Base-by-base conservation (phyloP, 2,888 invertebrate species). In the Eretmocerus hayati region DNA sequence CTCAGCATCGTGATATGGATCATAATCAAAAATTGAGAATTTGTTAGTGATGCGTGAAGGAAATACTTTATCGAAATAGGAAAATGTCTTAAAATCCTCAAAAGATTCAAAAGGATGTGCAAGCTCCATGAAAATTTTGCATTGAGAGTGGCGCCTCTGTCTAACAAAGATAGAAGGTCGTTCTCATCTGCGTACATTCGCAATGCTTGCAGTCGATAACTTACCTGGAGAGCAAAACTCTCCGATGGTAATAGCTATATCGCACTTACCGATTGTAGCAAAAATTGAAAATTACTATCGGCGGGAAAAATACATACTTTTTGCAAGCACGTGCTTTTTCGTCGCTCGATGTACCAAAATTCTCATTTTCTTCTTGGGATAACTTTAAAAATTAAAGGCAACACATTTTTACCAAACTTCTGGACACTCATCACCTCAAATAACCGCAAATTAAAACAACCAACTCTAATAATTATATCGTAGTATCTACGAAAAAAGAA, bases 151-250 rank as follows among this genome's bases (percentile, higher is more conserved):
- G 45, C 50, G 50, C 42, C 46, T 16, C 41, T 21, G 18, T 11
- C 11, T 11, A 11, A 26, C 8, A 11, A 11, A 9, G 6, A 36
- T 4, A 36, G 36, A 36, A 13, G 11, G 40, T 2, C 41, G 22
- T 6, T 22, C n/a, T 19, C 21, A 9, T 6, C 13, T 4, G 19
- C 13, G 21, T 22, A 33, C 30, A 9, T 36, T 48, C 33, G 35
- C 36, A 18, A 11, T 42, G 36, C 50, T 47, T 40, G 18, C 48
- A 11, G 53, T 48, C 50, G 53, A 53, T 58, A 58, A 58, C 57
- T 59, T 58, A 59, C 59, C 59, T 58, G 55, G 50, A 56, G 11
- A 6, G 26, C 26, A 53, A 57, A 36, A 16, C 22, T 9, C 20
- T n/a, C 21, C 6, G 26, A 15, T 9, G 26, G 11, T 26, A 26